Conservation (phyloP, 2,888 invertebrate genomes). For the Heteromyza rotundicornis region DNA sequence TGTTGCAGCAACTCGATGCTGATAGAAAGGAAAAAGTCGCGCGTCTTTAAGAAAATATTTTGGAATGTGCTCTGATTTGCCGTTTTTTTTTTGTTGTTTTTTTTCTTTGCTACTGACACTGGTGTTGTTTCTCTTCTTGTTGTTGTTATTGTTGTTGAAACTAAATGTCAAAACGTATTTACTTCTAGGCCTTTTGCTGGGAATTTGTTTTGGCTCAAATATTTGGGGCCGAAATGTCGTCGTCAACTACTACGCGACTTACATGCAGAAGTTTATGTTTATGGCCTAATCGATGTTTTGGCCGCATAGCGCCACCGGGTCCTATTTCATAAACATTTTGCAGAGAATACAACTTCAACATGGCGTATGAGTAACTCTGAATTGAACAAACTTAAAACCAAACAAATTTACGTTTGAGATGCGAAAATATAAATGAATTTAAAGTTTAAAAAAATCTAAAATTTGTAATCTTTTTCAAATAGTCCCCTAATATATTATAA, state of each 20-base stretch:
- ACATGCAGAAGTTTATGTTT: neutral
- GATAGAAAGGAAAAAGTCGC: neutral
- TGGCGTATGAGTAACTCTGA: no score
- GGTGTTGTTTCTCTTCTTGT: neutral
- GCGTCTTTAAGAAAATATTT: constrained; percentile 5
- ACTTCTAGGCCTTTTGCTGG: neutral
- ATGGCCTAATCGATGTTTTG: constrained; percentile 2
- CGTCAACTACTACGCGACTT: neutral
- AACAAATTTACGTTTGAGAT: no score
- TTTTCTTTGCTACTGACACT: neutral
- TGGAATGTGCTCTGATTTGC: neutral
- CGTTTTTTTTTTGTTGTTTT: neutral
- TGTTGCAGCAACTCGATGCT: neutral
- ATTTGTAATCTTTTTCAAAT: neutral
- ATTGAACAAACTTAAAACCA: no score
- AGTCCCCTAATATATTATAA: neutral
- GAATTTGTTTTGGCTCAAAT: neutral
- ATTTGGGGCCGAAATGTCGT: constrained; percentile 1
- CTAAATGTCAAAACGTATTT: neutral
- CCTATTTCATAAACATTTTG: neutral
- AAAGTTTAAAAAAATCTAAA: no score
- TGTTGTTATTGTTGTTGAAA: neutral
- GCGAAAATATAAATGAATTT: no score
- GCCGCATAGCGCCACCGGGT: neutral
- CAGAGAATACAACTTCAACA: no score